Percentiles rank a stretch among this genome's conserved stretches.
Evolutionary conservation across 2,797 vertebrate genomes (phyloP).

Genomic region (Brachyalestes nurse): DNA sequence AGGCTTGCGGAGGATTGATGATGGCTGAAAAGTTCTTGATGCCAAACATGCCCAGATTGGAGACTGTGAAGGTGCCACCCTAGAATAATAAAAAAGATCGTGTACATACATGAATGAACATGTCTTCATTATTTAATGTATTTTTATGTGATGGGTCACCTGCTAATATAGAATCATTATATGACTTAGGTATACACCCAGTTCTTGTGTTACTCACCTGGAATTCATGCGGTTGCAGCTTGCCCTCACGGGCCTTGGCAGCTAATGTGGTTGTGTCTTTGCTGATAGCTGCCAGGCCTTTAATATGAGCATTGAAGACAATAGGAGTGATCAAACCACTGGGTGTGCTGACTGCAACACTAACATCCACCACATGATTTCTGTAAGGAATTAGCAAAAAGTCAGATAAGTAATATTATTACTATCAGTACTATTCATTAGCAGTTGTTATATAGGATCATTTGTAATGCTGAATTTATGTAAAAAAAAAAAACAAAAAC

Average conservation of each 20-base stretch:
- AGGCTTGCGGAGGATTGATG: constrained; percentile 97
- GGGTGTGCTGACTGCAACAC: constrained; percentile 92
- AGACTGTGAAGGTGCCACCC: constrained; percentile 98
- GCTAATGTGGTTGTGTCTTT: constrained; percentile 87
- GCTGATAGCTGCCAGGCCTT: constrained; percentile 90
- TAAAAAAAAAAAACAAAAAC: constrained; percentile 1
- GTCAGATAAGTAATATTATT: background rate
- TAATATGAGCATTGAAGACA: constrained; percentile 94
- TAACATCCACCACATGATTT: constrained; percentile 95
- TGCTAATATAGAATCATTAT: background rate
- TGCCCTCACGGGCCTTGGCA: constrained; percentile 89
- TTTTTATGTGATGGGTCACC: background rate
- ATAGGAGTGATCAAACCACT: constrained; percentile 96
- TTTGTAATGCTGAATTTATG: background rate
- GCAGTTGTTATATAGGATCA: background rate
- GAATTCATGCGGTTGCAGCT: constrained; percentile 96
- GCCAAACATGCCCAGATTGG: constrained; percentile 98
- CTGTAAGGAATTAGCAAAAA: constrained; percentile 69
- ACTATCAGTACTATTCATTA: background rate
- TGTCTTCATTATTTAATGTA: too few species aligned
- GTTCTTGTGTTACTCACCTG: constrained; percentile 71
- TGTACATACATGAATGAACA: too few species aligned
- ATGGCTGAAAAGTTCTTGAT: constrained; percentile 98
- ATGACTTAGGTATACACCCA: background rate
- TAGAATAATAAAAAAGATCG: constrained; percentile 59